A percentile compares a stretch with the other conserved stretches of the same genome.
phyloP scores from a whole-genome alignment of 2,888 invertebrate genomes.

The Eupithecia insigniata region DNA sequence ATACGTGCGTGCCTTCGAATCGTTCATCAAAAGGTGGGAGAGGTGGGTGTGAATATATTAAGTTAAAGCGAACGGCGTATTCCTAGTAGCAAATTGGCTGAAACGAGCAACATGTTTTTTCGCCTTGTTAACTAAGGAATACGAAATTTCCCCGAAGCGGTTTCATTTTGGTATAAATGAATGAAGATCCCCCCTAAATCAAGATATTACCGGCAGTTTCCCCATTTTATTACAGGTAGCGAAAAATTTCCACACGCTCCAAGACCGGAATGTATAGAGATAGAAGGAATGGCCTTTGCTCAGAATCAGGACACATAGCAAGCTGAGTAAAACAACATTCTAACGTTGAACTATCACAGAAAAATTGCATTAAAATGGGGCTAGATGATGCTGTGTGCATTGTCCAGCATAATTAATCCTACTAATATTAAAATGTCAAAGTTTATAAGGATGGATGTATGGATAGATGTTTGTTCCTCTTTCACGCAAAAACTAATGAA shows the following conservation, averaged over 20 bases:
- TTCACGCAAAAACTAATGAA: too few species aligned
- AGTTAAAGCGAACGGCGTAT: slow-evolving; percentile 17
- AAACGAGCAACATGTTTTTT: slow-evolving; percentile 23
- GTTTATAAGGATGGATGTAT: too few species aligned
- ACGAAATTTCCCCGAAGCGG: slow-evolving; percentile 13
- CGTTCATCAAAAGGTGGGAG: not conserved
- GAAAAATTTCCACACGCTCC: not conserved
- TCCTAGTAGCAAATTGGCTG: slow-evolving; percentile 2
- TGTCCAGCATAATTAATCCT: too few species aligned
- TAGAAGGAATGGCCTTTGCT: not conserved
- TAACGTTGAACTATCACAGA: not conserved
- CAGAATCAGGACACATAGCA: not conserved
- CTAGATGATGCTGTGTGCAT: too few species aligned
- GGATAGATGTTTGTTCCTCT: too few species aligned
- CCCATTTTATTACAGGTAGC: not conserved
- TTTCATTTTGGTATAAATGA: slow-evolving; percentile 16
- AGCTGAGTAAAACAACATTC: not conserved
- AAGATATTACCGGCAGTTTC: not conserved
- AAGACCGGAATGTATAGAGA: not conserved
- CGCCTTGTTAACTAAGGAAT: slow-evolving; percentile 22
- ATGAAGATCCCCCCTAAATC: slow-evolving; percentile 17
- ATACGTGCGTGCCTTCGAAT: not conserved
- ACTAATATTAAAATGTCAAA: too few species aligned
- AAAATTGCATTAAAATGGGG: too few species aligned
- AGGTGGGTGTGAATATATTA: not conserved